Conservation (phyloP, 2,888 invertebrate species). For the Yponomeuta sedellus region DNA sequence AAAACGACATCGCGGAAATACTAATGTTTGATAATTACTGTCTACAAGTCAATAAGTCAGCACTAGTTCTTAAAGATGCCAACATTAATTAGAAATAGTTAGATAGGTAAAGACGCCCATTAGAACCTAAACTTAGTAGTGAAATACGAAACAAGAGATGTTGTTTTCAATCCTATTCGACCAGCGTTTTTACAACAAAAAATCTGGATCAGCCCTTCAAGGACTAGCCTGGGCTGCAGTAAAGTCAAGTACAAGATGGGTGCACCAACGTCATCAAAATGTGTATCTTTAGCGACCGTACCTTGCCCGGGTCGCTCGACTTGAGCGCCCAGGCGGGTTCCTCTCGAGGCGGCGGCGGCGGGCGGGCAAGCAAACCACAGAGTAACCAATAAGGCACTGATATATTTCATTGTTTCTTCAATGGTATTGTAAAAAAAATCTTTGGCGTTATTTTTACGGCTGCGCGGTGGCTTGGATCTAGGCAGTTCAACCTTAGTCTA, state of each 20-base stretch:
- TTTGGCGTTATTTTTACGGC: constrained; percentile 56
- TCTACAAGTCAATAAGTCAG: too few species aligned
- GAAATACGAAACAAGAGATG: too few species aligned
- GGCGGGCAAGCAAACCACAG: constrained; percentile 64
- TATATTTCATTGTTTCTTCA: constrained; percentile 59
- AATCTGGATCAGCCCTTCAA: too few species aligned
- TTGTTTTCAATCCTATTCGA: too few species aligned
- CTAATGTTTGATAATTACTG: too few species aligned
- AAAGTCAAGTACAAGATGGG: constrained; percentile 51
- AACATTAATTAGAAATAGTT: too few species aligned
- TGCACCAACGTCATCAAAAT: constrained; percentile 15
- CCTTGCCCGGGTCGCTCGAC: constrained; percentile 88
- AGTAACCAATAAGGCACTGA: constrained; percentile 75
- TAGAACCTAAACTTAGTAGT: too few species aligned
- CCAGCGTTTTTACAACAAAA: too few species aligned
- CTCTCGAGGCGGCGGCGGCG: constrained; percentile 49
- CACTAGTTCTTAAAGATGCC: too few species aligned
- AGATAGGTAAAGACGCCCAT: too few species aligned
- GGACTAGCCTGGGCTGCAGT: constrained; percentile 20
- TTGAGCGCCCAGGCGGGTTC: constrained; percentile 86
- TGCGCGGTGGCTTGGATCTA: not conserved
- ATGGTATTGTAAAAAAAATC: constrained; percentile 47
- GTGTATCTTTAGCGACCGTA: constrained; percentile 76
- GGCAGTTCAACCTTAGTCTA: not conserved
- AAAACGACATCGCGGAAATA: too few species aligned